Percentiles rank a stretch among this genome's conserved stretches.
Evolutionary conservation across 2,113 vertebrate species (phyloP).

Genomic region (Grallaria varia): DNA sequence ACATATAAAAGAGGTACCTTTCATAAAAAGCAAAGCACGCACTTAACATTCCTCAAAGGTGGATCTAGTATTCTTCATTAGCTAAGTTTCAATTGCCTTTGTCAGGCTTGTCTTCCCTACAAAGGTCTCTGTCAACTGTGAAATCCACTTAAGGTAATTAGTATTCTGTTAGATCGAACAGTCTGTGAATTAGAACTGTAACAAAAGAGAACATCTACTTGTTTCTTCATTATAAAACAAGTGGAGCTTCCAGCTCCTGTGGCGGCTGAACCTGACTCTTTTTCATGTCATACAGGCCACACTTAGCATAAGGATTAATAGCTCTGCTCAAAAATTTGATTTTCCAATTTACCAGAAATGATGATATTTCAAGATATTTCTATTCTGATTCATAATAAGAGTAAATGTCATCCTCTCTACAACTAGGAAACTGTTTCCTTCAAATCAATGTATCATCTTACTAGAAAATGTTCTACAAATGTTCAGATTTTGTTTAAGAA

Average conservation of each 20-base stretch:
- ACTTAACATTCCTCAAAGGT: slow-evolving; percentile 64
- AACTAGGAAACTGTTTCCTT: background rate
- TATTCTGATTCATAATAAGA: background rate
- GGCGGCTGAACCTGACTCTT: background rate
- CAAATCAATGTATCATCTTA: background rate
- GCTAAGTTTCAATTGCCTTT: slow-evolving; percentile 65
- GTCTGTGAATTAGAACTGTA: slow-evolving; percentile 53
- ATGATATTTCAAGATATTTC: background rate
- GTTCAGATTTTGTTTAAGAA: background rate
- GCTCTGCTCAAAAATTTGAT: background rate
- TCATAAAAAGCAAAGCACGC: slow-evolving; percentile 20
- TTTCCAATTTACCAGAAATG: background rate
- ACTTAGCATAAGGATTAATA: background rate
- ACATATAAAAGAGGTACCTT: slow-evolving; percentile 35
- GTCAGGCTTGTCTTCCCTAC: slow-evolving; percentile 60
- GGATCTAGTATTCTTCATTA: slow-evolving; percentile 63
- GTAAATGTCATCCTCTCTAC: background rate
- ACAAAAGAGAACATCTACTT: slow-evolving; percentile 24
- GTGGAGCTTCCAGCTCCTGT: background rate
- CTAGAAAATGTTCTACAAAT: background rate
- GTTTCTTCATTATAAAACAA: slow-evolving; percentile 27
- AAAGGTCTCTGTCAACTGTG: slow-evolving; percentile 72
- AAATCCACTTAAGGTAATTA: slow-evolving; percentile 71
- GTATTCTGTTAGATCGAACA: slow-evolving; percentile 64
- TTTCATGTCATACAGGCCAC: background rate